Base-by-base conservation (phyloP, 2,113 vertebrate species). In the Numenius arquata region DNA sequence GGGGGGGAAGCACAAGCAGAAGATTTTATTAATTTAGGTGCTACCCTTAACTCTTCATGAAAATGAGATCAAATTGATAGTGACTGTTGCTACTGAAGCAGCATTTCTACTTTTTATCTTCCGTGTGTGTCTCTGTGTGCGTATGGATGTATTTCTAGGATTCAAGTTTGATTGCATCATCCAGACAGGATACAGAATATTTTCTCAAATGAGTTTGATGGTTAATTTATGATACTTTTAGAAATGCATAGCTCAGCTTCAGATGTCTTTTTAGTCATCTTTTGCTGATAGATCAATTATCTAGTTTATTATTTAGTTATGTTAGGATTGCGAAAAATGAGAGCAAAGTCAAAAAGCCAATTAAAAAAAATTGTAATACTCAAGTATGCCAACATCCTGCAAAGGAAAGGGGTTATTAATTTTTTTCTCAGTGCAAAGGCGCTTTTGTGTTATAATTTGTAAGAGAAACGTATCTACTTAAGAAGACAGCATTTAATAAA, bases 401-500 rank as follows among this genome's bases (percentile, higher is more conserved):
- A 55, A 36, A 79, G 30, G 8, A 52, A 79, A 36, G 18, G 15
- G 0, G 10, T 53, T 70, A 26, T 47, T 82, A 17, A 9, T 1
- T 40, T 92, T 90, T 75, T 81, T 79, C 29, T 79, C 29, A 27
- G 22, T 15, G 50, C 59, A 58, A 68, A 91, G 27, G 12, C 47
- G 12, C 10, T 88, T 79, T n/a, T 88, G 32, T 84, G 9, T 38
- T 74, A 27, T 7, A 55, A 27, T 58, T 63, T 88, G 3, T 56
- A 56, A 56, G 50, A 68, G 14, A 71, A 84, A 52, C 86, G 8
- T 59, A 11, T 66, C 34, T 20, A 7, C 7, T 50, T 68, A 67
- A 55, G 41, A 88, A 80, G 65, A 95, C 55, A 72, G 50, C 26
- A 63, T 92, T 92, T 86, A 95, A 88, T 82, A 53, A 84, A 70